A percentile compares a stretch with the other conserved stretches of the same genome.
Evolutionary conservation across 2,888 invertebrate species (phyloP).

Genomic region (Sericinus montela): DNA sequence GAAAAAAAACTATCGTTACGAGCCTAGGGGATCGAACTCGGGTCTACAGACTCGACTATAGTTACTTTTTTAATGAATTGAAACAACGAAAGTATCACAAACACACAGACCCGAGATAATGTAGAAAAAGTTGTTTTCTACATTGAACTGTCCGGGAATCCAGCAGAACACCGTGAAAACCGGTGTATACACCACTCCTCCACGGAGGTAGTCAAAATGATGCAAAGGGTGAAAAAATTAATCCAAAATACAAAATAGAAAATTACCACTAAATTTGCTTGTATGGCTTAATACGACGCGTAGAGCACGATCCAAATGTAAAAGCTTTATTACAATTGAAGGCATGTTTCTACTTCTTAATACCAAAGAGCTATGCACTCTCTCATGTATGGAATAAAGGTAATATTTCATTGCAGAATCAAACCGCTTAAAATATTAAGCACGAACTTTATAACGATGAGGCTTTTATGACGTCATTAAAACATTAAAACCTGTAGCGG

Average conservation of each 20-base stretch:
- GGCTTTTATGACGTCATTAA: slow-evolving; percentile 62
- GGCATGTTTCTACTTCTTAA: slow-evolving; percentile 26
- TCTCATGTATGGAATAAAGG: slow-evolving; percentile 20
- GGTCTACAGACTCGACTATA: too few relatives aligned
- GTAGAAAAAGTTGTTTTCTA: too few relatives aligned
- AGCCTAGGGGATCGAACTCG: too few relatives aligned
- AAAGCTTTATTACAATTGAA: slow-evolving; percentile 36
- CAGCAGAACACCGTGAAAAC: too few relatives aligned
- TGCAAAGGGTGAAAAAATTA: too few relatives aligned
- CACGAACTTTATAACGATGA: slow-evolving; percentile 50
- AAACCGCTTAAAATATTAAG: slow-evolving; percentile 43
- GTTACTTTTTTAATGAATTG: too few relatives aligned
- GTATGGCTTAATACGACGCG: slow-evolving; percentile 34
- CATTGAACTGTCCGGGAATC: too few relatives aligned
- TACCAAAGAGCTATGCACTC: slow-evolving; percentile 8
- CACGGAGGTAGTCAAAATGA: too few relatives aligned
- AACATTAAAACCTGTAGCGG: slow-evolving; percentile 50
- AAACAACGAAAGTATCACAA: too few relatives aligned
- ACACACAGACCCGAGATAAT: too few relatives aligned
- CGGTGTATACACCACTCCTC: too few relatives aligned
- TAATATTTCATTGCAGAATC: slow-evolving; percentile 18
- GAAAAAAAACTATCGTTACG: too few relatives aligned
- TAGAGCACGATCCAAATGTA: slow-evolving; percentile 35
- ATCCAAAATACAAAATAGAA: slow-evolving; percentile 11
- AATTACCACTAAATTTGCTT: slow-evolving; percentile 30